phyloP scores from a whole-genome alignment of 2,888 invertebrate genomes.

The Sminthurides aquaticus region DNA sequence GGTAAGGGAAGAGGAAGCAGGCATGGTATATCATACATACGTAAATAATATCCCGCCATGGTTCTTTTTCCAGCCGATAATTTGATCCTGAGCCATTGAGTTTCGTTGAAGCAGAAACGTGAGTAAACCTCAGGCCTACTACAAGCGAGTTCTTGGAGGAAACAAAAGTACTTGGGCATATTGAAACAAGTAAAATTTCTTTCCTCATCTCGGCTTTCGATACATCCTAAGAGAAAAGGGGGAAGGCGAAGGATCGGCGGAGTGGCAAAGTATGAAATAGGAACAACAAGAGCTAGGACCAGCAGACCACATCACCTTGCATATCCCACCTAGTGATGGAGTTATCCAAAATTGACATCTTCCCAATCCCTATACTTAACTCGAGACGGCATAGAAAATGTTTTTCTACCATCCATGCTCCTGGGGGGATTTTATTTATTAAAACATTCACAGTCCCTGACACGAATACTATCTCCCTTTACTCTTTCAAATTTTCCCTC shows the following conservation, averaged over 20 bases:
- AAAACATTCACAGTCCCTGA: not conserved
- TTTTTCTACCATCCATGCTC: not conserved
- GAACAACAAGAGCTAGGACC: not conserved
- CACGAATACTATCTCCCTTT: not conserved
- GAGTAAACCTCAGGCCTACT: not conserved
- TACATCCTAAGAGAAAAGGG: not conserved
- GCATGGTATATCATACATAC: not conserved
- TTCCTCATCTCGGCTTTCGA: not conserved
- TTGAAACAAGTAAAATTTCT: not conserved
- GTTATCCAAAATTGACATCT: not conserved
- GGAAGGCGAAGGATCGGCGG: not conserved
- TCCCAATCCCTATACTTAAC: not conserved
- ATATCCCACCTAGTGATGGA: not conserved
- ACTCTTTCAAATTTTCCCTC: too few relatives aligned
- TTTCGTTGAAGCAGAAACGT: not conserved
- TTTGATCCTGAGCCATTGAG: not conserved
- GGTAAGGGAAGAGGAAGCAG: not conserved
- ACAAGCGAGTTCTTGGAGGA: not conserved
- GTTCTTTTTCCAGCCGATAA: too few relatives aligned
- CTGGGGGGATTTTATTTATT: not conserved
- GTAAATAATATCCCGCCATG: not conserved
- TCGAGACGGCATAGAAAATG: not conserved
- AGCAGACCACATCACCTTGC: not conserved
- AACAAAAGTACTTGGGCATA: not conserved
- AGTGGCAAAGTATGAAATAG: not conserved